Conservation (phyloP, 64 coral and sea anemone species). For the Pocillopora verrucosa region DNA sequence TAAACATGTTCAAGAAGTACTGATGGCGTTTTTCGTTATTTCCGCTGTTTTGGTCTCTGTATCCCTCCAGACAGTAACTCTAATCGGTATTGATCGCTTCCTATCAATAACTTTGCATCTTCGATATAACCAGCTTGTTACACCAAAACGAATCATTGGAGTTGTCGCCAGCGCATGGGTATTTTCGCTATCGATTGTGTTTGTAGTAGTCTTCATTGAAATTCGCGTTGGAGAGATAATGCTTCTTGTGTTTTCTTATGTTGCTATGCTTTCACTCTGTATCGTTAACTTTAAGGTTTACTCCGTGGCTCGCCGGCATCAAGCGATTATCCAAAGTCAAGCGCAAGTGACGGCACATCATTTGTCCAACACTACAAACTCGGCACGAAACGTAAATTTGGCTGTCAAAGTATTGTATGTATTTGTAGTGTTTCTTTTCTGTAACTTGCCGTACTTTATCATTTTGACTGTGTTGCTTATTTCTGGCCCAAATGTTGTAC, state of each 20-base stretch:
- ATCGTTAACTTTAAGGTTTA: slow-evolving; percentile 3
- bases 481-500: neutral
- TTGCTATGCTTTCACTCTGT: neutral
- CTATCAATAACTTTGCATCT: slow-evolving; percentile 15
- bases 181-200: neutral
- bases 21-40: neutral
- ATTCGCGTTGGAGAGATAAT: slow-evolving; percentile 2
- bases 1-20: neutral
- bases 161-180: neutral
- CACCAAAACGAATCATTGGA: slow-evolving; percentile 6
- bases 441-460: neutral
- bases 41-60: neutral
- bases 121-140: slow-evolving; percentile 11
- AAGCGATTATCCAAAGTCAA: slow-evolving; percentile 11
- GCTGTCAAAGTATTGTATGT: slow-evolving; percentile 22
- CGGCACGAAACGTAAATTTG: slow-evolving; percentile 12
- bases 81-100: slow-evolving; percentile 21
- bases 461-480: neutral
- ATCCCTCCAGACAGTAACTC: neutral
- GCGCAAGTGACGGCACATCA: neutral
- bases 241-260: neutral
- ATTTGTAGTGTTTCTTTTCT: slow-evolving; percentile 7
- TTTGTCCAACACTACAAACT: neutral
- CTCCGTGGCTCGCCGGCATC: slow-evolving; percentile 11
- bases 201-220: neutral